phyloP scores from a whole-genome alignment of 2,113 vertebrate species.

The Candoia aspera region DNA sequence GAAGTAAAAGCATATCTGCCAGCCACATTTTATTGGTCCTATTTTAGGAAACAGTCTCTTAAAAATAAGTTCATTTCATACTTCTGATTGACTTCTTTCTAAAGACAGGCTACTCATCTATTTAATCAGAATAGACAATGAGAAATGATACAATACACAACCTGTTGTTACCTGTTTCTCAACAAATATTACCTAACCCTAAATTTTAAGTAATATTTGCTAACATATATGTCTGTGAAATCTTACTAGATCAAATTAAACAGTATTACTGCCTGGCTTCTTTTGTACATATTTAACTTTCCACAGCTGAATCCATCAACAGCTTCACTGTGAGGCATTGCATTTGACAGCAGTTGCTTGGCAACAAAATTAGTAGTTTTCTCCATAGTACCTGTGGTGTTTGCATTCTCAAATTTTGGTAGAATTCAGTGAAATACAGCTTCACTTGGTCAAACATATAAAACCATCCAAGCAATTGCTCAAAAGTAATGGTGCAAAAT shows the following conservation, averaged over 20 bases:
- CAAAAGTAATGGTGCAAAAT: background rate
- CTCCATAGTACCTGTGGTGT: conserved; percentile 39
- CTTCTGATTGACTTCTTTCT: background rate
- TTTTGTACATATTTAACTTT: conserved; percentile 52
- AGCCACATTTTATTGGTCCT: background rate
- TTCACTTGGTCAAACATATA: background rate
- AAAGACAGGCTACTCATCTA: background rate
- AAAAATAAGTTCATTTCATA: background rate
- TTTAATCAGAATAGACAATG: background rate
- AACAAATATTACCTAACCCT: background rate
- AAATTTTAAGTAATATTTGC: background rate
- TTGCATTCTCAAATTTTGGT: conserved; percentile 32
- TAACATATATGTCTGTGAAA: background rate
- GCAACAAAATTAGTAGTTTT: conserved; percentile 58
- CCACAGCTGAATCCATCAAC: conserved; percentile 51
- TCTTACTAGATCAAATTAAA: background rate
- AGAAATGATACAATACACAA: background rate
- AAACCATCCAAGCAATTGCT: background rate
- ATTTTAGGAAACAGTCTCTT: background rate
- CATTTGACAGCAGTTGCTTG: conserved; percentile 61
- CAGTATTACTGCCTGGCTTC: background rate
- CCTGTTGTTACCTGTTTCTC: background rate
- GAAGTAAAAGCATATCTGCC: background rate
- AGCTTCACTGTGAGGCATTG: conserved; percentile 43
- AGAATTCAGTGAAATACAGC: conserved; percentile 19